Percentiles rank a stretch among this genome's conserved stretches.
phyloP scores from a whole-genome alignment of 2,888 invertebrate species.

The Elmis aenea region DNA sequence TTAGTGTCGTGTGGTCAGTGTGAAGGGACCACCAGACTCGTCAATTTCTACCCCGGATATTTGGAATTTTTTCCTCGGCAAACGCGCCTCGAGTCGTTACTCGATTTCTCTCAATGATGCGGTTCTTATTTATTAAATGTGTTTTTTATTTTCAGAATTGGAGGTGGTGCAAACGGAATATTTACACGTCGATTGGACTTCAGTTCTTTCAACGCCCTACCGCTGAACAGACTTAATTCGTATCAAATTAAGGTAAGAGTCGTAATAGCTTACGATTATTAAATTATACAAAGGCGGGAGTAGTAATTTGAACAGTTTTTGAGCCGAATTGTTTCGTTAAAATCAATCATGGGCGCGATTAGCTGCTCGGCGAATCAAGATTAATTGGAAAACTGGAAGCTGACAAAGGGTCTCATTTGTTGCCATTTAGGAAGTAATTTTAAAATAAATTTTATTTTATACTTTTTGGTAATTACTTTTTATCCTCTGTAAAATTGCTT shows the following conservation, averaged over 20 bases:
- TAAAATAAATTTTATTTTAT: neutral
- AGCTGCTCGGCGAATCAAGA: too few species aligned
- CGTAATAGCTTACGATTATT: neutral
- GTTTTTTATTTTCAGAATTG: slow-evolving; percentile 70
- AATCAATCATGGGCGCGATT: too few species aligned
- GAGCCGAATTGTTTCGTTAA: too few species aligned
- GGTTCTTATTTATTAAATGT: too few species aligned
- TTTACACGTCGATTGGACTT: slow-evolving; percentile 92
- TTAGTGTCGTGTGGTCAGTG: slow-evolving; percentile 3
- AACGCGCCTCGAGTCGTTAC: too few species aligned
- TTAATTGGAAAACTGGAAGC: slow-evolving; percentile 1
- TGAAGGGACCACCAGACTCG: neutral
- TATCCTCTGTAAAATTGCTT: too few species aligned
- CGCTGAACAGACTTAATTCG: slow-evolving; percentile 94
- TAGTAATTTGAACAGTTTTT: too few species aligned
- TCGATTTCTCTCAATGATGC: too few species aligned
- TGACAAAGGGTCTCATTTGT: neutral
- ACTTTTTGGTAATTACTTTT: neutral
- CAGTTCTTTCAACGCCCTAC: slow-evolving; percentile 90
- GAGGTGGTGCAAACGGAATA: slow-evolving; percentile 85
- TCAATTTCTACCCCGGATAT: neutral
- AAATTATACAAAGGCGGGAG: neutral
- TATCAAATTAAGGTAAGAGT: slow-evolving; percentile 94
- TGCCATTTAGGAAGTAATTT: too few species aligned
- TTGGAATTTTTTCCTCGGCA: slow-evolving; percentile 10